Base-by-base conservation (phyloP, 2,888 invertebrate genomes). In the Polydrusus pterygomalis region DNA sequence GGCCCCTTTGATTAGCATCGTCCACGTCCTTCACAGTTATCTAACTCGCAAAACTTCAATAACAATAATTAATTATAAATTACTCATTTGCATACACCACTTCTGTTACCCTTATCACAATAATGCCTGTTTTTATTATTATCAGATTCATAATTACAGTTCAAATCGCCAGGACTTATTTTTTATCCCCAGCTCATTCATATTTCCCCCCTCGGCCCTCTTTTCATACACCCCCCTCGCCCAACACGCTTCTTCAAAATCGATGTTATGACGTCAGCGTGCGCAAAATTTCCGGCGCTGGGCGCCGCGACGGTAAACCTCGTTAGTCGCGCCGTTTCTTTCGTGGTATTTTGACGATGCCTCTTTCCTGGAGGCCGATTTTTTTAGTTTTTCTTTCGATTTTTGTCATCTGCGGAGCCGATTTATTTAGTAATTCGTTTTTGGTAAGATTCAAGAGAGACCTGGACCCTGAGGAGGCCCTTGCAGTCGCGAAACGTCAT, bases 371-470 rank as follows among this genome's bases (percentile, higher is more conserved):
- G 87, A 84, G 85, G 85, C 81, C 74, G 51, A 72, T 81, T 77
- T 64, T 69, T 56, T 60, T 70, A 25, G 40, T 75, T 54, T 65
- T 82, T 74, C 73, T 83, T 71, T 80, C 81, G 80, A 78, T 81
- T 77, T 79, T 79, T 81, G 79, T 82, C 79, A 78, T 80, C 70
- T 79, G 80, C 79, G 79, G 79, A 77, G 82, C 82, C 63, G 83
- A 81, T 69, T 93, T 99, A 83, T 97, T 97, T 90, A 98, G 98
- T 87, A 98, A 98, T 89, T 95, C 96, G 72, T 99, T 99, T 91
- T 91, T 97, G 87, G 98, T 99, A 83, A 92, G 94, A 83, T 94
- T 98, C 89, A 93, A 93, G 85, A 91, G 94, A 81, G 93, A 94
- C 78, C 92, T 95, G 77, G 93, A 93, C 74, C 92, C 91, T 82